phyloP scores from a whole-genome alignment of 37 sponge, comb jelly and placozoan genomes.

The Crambe crambe region DNA sequence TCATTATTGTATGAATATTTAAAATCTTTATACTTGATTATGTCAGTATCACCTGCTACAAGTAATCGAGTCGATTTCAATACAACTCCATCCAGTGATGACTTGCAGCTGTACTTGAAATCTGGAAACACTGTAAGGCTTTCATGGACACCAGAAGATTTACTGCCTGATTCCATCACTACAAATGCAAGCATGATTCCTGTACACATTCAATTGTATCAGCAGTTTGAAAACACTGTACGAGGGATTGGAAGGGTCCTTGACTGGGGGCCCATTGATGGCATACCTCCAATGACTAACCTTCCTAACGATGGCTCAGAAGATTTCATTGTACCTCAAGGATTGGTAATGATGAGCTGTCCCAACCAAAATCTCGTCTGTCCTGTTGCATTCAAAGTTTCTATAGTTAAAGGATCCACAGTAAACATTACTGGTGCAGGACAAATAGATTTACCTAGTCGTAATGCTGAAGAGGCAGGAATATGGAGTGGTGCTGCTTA shows the following conservation, averaged over 20 bases:
- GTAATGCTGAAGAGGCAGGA: background rate
- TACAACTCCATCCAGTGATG: background rate
- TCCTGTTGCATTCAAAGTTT: background rate
- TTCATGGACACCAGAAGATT: background rate
- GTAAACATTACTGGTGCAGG: background rate
- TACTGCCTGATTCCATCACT: background rate
- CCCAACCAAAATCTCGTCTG: background rate
- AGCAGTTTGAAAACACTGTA: background rate
- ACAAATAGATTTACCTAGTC: background rate
- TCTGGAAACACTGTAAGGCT: background rate
- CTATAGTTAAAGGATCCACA: background rate
- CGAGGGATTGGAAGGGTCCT: too few relatives aligned
- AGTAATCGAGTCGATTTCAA: background rate
- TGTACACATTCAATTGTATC: background rate
- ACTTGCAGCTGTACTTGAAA: background rate
- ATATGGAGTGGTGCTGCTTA: background rate
- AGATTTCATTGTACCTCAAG: background rate
- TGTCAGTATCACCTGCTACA: background rate
- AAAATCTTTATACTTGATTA: background rate
- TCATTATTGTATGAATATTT: too few relatives aligned
- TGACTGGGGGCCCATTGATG: background rate
- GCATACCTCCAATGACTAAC: background rate
- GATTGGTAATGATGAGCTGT: background rate
- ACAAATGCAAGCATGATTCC: background rate
- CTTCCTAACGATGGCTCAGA: background rate